Percentiles rank a stretch among this genome's conserved stretches.
Conservation (phyloP, 2,113 vertebrate species). For the Microcebus lehilahytsara region DNA sequence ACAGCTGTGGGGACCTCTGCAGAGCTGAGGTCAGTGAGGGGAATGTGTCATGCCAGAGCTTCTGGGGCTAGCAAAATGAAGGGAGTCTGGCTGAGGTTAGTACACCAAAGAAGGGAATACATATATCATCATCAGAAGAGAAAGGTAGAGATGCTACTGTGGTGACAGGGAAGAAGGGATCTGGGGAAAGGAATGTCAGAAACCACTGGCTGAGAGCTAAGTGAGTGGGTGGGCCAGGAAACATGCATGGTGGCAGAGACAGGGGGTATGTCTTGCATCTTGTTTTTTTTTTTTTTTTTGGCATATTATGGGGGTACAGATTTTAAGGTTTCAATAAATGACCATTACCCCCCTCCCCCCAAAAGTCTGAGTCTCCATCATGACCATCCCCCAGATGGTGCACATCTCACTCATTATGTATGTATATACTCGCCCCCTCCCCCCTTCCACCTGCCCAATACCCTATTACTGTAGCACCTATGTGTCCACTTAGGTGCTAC, state of each 20-base stretch:
- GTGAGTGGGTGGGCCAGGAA: neutral
- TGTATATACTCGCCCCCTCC: too few relatives aligned
- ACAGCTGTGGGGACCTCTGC: neutral
- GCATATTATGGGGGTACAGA: too few relatives aligned
- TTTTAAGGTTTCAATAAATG: too few relatives aligned
- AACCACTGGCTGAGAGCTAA: neutral
- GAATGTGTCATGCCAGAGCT: neutral
- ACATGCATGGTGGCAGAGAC: neutral
- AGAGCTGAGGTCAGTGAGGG: neutral
- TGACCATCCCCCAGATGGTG: too few relatives aligned
- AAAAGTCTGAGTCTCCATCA: too few relatives aligned
- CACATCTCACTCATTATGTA: too few relatives aligned
- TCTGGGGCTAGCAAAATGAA: neutral
- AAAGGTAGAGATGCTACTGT: constrained; percentile 9
- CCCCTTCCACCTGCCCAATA: too few relatives aligned
- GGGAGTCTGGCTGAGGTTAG: neutral
- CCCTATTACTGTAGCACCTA: too few relatives aligned
- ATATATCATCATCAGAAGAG: neutral
- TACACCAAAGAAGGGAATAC: neutral
- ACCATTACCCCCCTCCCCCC: too few relatives aligned
- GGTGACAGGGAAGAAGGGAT: neutral
- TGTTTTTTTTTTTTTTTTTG: neutral
- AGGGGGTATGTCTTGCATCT: neutral
- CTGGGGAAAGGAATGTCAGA: neutral
- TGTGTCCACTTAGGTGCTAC: too few relatives aligned